Percentiles rank a stretch among this genome's conserved stretches.
These are phyloP conservation scores for Carollia perspicillata DNA, from an alignment of 2,113 vertebrate genomes.

Conservation along the genomic window DNA sequence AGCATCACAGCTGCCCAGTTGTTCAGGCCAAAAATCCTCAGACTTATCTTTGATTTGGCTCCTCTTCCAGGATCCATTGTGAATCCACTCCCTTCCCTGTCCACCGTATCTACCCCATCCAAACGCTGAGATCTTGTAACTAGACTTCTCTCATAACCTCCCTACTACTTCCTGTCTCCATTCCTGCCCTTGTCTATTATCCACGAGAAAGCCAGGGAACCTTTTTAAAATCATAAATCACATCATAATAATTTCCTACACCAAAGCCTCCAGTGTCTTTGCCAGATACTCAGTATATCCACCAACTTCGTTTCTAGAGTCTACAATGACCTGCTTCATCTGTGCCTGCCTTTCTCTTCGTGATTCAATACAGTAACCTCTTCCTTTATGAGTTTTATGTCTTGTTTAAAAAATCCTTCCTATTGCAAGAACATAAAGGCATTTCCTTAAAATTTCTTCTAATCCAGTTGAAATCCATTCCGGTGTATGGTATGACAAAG, in stretches of 20 bases:
- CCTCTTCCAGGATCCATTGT: neutral
- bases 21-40: neutral
- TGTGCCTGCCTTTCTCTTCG: neutral
- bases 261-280: neutral
- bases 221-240: neutral
- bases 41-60: neutral
- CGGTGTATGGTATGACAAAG: neutral
- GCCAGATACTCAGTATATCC: too few relatives aligned
- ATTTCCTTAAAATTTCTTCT: neutral
- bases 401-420: neutral
- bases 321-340: fast-evolving
- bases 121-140: neutral
- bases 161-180: neutral
- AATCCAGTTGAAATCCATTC: neutral
- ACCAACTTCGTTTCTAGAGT: neutral
- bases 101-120: too few relatives aligned
- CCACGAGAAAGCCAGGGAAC: neutral
- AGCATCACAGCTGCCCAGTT: neutral
- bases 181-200: neutral
- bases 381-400: neutral
- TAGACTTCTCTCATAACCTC: neutral
- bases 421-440: neutral
- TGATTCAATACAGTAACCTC: neutral
- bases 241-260: neutral
- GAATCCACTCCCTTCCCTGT: neutral